A percentile compares a stretch with the other conserved stretches of the same genome.
These are phyloP conservation scores for Sphinx pinastri DNA, from an alignment of 2,888 invertebrate species.

Conservation along the genomic window DNA sequence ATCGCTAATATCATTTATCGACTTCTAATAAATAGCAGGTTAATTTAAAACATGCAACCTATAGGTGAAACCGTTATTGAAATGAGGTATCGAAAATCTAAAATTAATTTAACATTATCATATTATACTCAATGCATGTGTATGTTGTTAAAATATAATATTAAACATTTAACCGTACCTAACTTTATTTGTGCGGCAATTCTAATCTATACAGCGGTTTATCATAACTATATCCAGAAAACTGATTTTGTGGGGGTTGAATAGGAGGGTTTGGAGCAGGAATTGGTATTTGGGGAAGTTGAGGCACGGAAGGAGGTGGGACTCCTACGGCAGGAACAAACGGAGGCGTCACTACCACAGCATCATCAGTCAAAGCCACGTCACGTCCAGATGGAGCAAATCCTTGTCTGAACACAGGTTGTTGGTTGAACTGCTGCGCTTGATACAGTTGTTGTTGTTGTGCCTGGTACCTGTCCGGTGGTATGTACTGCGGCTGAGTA, in stretches of 20 bases:
- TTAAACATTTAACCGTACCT: neutral
- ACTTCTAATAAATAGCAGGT: no score
- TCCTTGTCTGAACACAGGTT: conserved; percentile 43
- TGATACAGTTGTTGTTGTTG: conserved; percentile 42
- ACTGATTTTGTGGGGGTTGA: conserved; percentile 47
- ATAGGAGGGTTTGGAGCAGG: conserved; percentile 47
- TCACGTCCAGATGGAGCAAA: conserved; percentile 63
- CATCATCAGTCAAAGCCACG: conserved; percentile 74
- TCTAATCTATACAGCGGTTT: conserved; percentile 74
- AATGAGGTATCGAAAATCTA: neutral
- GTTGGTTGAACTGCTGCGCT: conserved; percentile 47
- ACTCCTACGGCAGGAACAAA: conserved; percentile 59
- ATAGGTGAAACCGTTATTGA: no score
- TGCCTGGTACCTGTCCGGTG: conserved; percentile 41
- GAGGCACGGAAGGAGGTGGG: conserved; percentile 49
- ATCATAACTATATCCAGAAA: conserved; percentile 68
- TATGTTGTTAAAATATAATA: neutral
- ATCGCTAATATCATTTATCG: no score
- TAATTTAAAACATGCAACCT: no score
- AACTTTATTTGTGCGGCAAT: conserved; percentile 66
- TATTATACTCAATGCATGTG: no score
- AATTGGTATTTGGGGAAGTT: conserved; percentile 51
- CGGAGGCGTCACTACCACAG: conserved; percentile 76
- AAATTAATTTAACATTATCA: neutral
- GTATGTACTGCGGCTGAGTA: conserved; percentile 37